Conservation (phyloP, 2,797 vertebrate genomes). For the Ptychobarbus kaznakovi region DNA sequence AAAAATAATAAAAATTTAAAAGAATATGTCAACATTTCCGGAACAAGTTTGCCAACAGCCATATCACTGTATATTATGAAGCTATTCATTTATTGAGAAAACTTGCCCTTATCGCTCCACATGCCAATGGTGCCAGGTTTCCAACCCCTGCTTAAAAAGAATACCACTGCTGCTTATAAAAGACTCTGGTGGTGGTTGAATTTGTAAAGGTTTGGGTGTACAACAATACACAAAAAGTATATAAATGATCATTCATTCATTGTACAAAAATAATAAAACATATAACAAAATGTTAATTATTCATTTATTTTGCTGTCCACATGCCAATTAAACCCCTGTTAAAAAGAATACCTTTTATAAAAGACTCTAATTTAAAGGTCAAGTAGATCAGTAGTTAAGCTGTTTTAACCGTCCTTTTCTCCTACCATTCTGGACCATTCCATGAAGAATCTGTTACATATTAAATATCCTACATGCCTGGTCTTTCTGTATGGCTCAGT, state of each 20-base stretch:
- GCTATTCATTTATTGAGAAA: not conserved
- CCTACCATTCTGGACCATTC: conserved; percentile 15
- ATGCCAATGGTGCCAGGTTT: not conserved
- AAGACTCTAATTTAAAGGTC: not conserved
- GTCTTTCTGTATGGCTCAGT: not conserved
- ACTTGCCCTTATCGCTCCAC: not conserved
- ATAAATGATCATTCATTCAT: too few species aligned
- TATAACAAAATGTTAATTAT: too few species aligned
- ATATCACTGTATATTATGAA: too few species aligned
- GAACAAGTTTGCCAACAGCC: too few species aligned
- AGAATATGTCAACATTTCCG: too few species aligned
- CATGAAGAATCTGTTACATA: conserved; percentile 47
- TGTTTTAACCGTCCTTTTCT: conserved; percentile 34
- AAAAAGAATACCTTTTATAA: too few species aligned
- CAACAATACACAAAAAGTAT: too few species aligned
- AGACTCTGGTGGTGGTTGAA: too few species aligned
- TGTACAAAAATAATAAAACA: too few species aligned
- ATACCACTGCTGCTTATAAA: not conserved
- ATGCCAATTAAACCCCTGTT: too few species aligned
- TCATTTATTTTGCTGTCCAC: too few species aligned
- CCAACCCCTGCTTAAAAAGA: not conserved
- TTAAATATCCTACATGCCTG: conserved; percentile 6
- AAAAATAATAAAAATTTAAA: not conserved
- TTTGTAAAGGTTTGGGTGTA: too few species aligned
- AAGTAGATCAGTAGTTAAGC: conserved; percentile 31